A percentile compares a stretch with the other conserved stretches of the same genome.
Conservation (phyloP, 30 jellyfish, hydroid and myxozoan species). For the Hydractinia echinata region DNA sequence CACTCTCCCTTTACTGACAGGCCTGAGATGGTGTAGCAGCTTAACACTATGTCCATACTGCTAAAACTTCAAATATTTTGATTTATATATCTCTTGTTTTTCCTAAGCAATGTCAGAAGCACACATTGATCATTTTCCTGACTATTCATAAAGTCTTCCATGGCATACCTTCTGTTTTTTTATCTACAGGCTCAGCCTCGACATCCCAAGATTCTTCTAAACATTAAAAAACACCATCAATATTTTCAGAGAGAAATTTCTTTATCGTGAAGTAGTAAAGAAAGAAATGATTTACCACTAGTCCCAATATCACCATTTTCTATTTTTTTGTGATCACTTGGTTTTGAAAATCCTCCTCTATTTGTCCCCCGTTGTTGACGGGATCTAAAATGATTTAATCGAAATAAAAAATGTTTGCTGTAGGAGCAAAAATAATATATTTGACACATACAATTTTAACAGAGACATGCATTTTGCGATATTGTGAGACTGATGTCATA, state of each 20-base stretch:
- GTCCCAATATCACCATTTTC: slow-evolving; percentile 17
- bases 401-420: neutral
- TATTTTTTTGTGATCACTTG: neutral
- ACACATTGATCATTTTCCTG: too few relatives aligned
- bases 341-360: slow-evolving; percentile 19
- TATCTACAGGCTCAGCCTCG: slow-evolving; percentile 3
- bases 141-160: too few relatives aligned
- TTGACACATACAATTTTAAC: neutral
- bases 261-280: too few relatives aligned
- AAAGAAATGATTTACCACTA: too few relatives aligned
- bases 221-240: neutral
- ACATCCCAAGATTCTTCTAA: slow-evolving; percentile 32
- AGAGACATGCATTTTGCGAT: neutral
- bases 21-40: too few relatives aligned
- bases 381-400: neutral
- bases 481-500: neutral
- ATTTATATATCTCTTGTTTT: too few relatives aligned
- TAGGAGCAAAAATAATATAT: too few relatives aligned
- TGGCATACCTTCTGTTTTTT: neutral
- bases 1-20: too few relatives aligned
- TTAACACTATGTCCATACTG: too few relatives aligned
- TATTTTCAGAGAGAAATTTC: too few relatives aligned
- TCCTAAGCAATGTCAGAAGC: too few relatives aligned
- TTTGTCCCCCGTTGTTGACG: slow-evolving; percentile 4
- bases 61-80: too few relatives aligned